Base-by-base conservation (phyloP, 1,140 invertebrate genomes). In the Lordiphosa clarofinis region DNA sequence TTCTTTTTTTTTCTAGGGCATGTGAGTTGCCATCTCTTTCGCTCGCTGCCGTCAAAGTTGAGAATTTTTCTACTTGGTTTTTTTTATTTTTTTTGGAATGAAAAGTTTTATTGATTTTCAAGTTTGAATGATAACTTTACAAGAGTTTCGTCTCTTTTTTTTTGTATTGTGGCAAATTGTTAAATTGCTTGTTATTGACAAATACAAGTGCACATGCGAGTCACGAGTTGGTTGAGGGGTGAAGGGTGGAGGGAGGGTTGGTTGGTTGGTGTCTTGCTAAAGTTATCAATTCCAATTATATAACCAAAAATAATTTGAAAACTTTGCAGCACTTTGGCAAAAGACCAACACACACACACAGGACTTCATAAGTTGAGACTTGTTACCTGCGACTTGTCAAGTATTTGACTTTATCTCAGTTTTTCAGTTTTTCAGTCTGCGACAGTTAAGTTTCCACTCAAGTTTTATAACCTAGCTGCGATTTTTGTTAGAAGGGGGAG, bases 291-390 rank as follows among this genome's bases (percentile, higher is more conserved):
- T 84, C 78, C 78, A 82, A 82, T 82, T 82, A 82, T 84, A 75
- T 86, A 82, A 82, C 78, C 78, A 82, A 82, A 82, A 82, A 82
- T 82, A 82, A 82, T 82, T 82, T 82, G 78, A 82, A 82, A 82
- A 82, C 78, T 82, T 82, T 84, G 53, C 75, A 62, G 76, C 71
- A 82, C 75, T 81, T 65, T 71, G 54, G 72, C 57, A 72, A 81
- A 75, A 60, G 76, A 74, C 73, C 57, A 70, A 70, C 72, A 68
- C 57, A 35, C 40, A 40, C 54, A 44, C 15, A 21, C 37, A 24
- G 62, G 79, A 58, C 73, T 73, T 84, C 66, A 78, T 84, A 84
- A 82, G 76, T 82, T 82, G 67, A 64, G 69, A 73, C 78, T 84
- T 82, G 78, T 84, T 82, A 82, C 78, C 78, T 82, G 78, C 66